Conservation (phyloP, 2,888 invertebrate genomes). For the Polydrusus pterygomalis region DNA sequence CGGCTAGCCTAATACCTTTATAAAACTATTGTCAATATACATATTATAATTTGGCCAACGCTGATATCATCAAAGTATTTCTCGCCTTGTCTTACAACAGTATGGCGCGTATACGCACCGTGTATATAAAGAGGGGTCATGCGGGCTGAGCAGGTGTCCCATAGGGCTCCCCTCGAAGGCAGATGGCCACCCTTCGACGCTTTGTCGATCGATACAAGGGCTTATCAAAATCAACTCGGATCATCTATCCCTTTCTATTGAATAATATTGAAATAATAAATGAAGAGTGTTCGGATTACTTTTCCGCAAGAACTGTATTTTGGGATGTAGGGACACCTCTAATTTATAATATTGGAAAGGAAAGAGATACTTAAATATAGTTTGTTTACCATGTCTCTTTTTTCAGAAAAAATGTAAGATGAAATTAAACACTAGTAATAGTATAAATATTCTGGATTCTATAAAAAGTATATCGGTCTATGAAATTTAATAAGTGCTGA, state of each 20-base stretch:
- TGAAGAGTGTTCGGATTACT: not conserved
- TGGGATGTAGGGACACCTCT: not conserved
- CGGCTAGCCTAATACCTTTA: too few relatives aligned
- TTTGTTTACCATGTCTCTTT: not conserved
- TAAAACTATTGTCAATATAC: too few relatives aligned
- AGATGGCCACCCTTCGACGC: constrained; percentile 52
- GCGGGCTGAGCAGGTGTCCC: constrained; percentile 50
- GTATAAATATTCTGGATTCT: too few relatives aligned
- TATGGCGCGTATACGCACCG: constrained; percentile 46
- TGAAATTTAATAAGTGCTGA: too few relatives aligned
- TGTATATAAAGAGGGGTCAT: constrained; percentile 40
- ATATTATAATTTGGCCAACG: not conserved
- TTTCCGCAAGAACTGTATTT: not conserved
- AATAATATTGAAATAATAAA: not conserved
- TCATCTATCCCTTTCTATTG: constrained; percentile 27
- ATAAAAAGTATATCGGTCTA: too few relatives aligned
- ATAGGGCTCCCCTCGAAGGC: constrained; percentile 47
- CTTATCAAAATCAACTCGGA: constrained; percentile 37
- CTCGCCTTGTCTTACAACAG: constrained; percentile 8
- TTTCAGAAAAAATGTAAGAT: too few relatives aligned
- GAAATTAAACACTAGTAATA: too few relatives aligned
- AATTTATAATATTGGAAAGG: not conserved
- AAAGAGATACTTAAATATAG: not conserved
- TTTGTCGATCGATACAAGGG: constrained; percentile 40
- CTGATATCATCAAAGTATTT: constrained; percentile 8